Base-by-base conservation (phyloP, 1,140 invertebrate species). In the Batillaria attramentaria region DNA sequence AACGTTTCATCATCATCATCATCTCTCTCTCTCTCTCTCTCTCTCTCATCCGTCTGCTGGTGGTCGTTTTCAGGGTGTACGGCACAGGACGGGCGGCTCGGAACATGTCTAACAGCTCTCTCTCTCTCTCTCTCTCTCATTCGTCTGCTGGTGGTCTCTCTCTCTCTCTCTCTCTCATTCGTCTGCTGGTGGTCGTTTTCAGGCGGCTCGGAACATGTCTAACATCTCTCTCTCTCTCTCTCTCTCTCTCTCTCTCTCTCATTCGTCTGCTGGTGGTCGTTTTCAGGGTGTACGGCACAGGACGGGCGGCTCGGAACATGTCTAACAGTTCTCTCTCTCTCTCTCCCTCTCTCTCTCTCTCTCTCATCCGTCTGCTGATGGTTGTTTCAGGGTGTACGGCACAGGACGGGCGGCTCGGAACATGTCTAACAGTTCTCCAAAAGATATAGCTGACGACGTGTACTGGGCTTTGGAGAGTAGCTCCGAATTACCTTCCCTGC, bases 341-440 rank as follows among this genome's bases (percentile, higher is more conserved):
- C 5, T 33, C n/a, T n/a, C n/a, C n/a, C n/a, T n/a, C n/a, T n/a
- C n/a, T 62, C 24, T 10, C 6, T 62, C 24, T 62, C 3, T 62
- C 24, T 3, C 10, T 31, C 33, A 0, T 16, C 57, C 33, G 6
- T 24, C 33, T 10, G 57, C n/a, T 31, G 43, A 16, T 74, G 6
- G 24, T 60, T 62, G 13, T 60, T 42, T 24, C 73, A 75, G 73
- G 8, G 73, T 75, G 16, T 65, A 62, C 31, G 73, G 73, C 35
- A 18, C 39, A 6, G 35, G 37, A n/a, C 28, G 46, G 8, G 42
- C 39, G 4, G 35, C 60, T 37, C 18, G 33, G 6, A 42, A 3
- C 57, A 75, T 37, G 31, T 28, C n/a, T 20, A 3, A 8, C 37
- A 6, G 8, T 24, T 3, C 42, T 5, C 54, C 54, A 3, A 8